A percentile compares a stretch with the other conserved stretches of the same genome.
Evolutionary conservation across 2,797 vertebrate species (phyloP).

Genomic region (Danionella dracula): DNA sequence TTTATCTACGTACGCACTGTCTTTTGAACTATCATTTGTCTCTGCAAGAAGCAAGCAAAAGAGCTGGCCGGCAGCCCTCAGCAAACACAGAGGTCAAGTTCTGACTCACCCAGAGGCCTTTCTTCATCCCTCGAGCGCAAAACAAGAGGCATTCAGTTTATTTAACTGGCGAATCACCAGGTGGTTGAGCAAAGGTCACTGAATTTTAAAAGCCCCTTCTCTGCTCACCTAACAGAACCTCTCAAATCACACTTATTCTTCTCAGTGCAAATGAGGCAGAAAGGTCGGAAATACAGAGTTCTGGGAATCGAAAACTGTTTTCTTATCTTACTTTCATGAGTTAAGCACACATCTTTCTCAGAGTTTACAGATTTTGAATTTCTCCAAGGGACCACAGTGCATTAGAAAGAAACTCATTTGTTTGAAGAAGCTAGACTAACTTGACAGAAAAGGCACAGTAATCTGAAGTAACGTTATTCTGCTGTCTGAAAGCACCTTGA

Average conservation of each 20-base stretch:
- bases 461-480: conserved; percentile 32
- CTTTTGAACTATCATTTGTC: no score
- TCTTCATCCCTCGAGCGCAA: neutral
- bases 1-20: no score
- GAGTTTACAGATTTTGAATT: conserved; percentile 13
- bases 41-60: no score
- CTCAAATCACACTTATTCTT: conserved; percentile 5
- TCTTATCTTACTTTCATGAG: conserved; percentile 46
- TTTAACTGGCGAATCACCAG: conserved; percentile 38
- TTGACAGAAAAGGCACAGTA: conserved; percentile 21
- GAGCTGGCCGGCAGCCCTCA: neutral
- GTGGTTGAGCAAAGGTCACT: conserved; percentile 45
- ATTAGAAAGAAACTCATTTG: no score
- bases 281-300: neutral
- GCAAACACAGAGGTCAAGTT: conserved; percentile 27
- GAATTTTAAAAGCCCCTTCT: conserved; percentile 32
- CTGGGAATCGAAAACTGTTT: neutral
- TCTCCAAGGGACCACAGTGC: neutral
- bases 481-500: conserved; percentile 9
- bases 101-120: neutral
- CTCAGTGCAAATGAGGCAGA: neutral
- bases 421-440: conserved; percentile 36
- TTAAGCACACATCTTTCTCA: conserved; percentile 40
- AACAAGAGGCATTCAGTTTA: neutral
- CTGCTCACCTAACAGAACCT: neutral